Conservation (phyloP, 2,113 vertebrate genomes). For the Clarias gariepinus region DNA sequence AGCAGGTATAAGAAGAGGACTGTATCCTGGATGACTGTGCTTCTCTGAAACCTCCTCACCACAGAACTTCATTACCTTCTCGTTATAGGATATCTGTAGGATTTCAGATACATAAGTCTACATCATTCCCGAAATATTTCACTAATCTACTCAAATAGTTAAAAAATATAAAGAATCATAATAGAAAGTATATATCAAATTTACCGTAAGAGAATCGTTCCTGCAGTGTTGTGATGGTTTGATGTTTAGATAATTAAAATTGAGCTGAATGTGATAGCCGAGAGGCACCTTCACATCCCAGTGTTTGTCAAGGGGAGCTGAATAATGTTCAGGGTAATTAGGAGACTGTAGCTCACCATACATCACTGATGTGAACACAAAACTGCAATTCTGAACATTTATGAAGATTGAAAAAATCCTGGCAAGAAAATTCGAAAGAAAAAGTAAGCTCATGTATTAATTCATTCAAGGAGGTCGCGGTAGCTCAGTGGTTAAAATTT, state of each 20-base stretch:
- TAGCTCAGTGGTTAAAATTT: background rate
- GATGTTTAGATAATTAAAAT: slow-evolving; percentile 85
- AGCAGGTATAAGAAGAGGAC: slow-evolving; percentile 75
- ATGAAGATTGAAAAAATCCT: slow-evolving; percentile 53
- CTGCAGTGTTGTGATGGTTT: slow-evolving; percentile 81
- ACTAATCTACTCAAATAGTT: background rate
- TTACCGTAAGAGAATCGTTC: slow-evolving; percentile 82
- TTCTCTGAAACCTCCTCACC: slow-evolving; percentile 72
- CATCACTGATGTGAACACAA: slow-evolving; percentile 50
- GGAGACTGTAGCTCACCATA: slow-evolving; percentile 81
- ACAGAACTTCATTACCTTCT: slow-evolving; percentile 80
- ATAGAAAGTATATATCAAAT: background rate
- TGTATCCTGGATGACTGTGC: slow-evolving; percentile 74
- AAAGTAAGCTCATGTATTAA: background rate
- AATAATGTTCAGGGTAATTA: slow-evolving; percentile 81
- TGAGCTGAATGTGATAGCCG: slow-evolving; percentile 80
- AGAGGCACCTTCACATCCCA: slow-evolving; percentile 79
- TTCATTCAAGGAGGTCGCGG: background rate
- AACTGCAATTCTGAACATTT: slow-evolving; percentile 37
- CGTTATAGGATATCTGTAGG: slow-evolving; percentile 25
- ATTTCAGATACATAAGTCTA: background rate
- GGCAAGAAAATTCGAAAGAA: background rate
- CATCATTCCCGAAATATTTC: background rate
- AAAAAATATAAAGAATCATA: background rate
- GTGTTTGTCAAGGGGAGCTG: slow-evolving; percentile 67